Evolutionary conservation across 1,140 invertebrate species (phyloP).

Genomic region (Elysia chlorotica): DNA sequence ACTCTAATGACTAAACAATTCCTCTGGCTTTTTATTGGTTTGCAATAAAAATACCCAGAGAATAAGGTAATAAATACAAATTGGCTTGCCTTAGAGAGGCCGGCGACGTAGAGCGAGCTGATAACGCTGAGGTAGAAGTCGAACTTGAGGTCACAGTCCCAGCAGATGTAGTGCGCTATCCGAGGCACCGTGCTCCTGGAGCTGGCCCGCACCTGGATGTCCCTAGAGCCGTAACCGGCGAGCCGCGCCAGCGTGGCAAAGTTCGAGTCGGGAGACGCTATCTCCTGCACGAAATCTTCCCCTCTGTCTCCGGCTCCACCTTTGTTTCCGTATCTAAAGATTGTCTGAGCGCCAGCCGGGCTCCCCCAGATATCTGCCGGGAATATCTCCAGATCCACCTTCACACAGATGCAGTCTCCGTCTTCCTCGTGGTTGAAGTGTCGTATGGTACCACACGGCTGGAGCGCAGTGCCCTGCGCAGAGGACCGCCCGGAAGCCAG

Average conservation of each 20-base stretch:
- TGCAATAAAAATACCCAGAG: too few relatives aligned
- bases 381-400: conserved; percentile 19
- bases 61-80: background rate
- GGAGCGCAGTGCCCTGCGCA: conserved; percentile 25
- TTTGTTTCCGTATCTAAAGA: too few relatives aligned
- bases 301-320: too few relatives aligned
- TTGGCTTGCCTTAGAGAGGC: conserved; percentile 26
- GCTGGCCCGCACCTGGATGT: background rate
- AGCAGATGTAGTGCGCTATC: conserved; percentile 35
- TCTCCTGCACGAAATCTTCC: too few relatives aligned
- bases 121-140: conserved; percentile 28
- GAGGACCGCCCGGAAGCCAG: conserved; percentile 19
- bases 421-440: conserved; percentile 25
- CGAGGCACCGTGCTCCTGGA: conserved; percentile 26
- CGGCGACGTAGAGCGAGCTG: conserved; percentile 32
- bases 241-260: conserved; percentile 27
- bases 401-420: conserved; percentile 28
- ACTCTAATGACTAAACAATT: too few relatives aligned
- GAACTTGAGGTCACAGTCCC: conserved; percentile 31
- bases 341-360: too few relatives aligned
- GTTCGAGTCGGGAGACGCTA: too few relatives aligned
- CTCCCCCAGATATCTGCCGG: conserved; percentile 29
- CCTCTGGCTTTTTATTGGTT: too few relatives aligned
- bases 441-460: conserved; percentile 27
- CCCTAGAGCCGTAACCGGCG: conserved; percentile 22